phyloP scores from a whole-genome alignment of 2,113 vertebrate genomes.

The Polypterus senegalus region DNA sequence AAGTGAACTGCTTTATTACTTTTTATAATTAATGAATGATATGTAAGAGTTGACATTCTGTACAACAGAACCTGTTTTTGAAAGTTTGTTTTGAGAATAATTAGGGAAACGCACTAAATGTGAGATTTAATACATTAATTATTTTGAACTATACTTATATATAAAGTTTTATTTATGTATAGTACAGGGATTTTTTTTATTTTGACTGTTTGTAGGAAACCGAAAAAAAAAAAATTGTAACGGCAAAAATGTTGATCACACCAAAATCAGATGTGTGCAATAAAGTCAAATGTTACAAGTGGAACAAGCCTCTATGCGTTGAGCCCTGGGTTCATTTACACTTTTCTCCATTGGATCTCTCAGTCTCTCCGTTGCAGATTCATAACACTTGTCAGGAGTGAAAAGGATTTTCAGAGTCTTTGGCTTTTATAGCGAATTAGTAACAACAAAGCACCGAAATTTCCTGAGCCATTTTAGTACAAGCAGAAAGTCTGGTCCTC shows the following conservation, averaged over 20 bases:
- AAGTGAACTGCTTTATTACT: conserved; percentile 9
- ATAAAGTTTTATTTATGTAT: conserved; percentile 31
- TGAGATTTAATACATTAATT: conserved; percentile 20
- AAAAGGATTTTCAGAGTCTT: too few relatives aligned
- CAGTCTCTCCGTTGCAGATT: neutral
- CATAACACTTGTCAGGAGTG: too few relatives aligned
- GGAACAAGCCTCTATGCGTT: conserved; percentile 28
- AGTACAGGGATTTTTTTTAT: conserved; percentile 27
- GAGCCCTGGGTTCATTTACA: conserved; percentile 23
- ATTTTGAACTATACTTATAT: conserved; percentile 25
- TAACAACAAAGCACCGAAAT: too few relatives aligned
- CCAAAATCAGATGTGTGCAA: conserved; percentile 46
- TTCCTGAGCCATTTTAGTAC: too few relatives aligned
- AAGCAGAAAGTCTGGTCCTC: too few relatives aligned
- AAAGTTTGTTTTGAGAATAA: conserved; percentile 5
- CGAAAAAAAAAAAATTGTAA: conserved; percentile 30
- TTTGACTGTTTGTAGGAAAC: conserved; percentile 31
- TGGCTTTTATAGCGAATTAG: too few relatives aligned
- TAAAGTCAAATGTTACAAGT: conserved; percentile 51
- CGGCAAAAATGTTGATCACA: conserved; percentile 44
- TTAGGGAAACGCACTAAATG: conserved; percentile 38
- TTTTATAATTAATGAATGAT: neutral
- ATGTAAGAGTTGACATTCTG: conserved; percentile 5
- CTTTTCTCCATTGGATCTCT: conserved; percentile 7
- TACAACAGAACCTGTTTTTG: neutral